Evolutionary conservation across 1,140 invertebrate species (phyloP), one percentile per base, ranked within the genome.

Genomic region (Penaeus japonicus): DNA sequence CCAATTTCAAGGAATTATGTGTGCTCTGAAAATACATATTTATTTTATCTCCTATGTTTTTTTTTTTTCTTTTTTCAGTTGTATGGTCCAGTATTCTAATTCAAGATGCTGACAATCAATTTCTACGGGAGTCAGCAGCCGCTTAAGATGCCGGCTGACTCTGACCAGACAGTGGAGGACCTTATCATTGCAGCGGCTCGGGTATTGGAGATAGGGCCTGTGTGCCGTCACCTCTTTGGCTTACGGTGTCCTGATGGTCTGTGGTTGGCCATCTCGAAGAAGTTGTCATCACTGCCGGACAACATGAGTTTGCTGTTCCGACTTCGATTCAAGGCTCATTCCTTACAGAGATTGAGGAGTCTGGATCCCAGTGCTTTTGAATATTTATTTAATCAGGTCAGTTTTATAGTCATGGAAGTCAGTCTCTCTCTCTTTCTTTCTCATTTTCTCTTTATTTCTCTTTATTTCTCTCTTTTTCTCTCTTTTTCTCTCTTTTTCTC

Each of bases 361-460:
- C 32, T 88, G 30, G 87, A 88, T 30, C 59, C 39, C 17, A 75
- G 7, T 47, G 87, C 87, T n/a, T 88, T 88, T 84, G 79, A 88
- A 22, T 88, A 88, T 84, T 55, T 83, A 24, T 88, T 84, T 39
- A 55, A 88, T 65, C 87, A 88, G 70, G 87, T 88, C 53, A 59
- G 80, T 77, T 22, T 75, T 53, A n/a, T 62, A 73, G 39, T 81
- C 27, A 7, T 47, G 5, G 5, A 47, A 47, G 5, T 47, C 39
- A 47, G 7, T 47, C 7, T 47, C 39, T 47, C 10, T 1, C 15
- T 47, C 47, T 47, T 47, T 47, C 4, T 47, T 15, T 10, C 35
- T 39, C 35, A 4, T 7, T 39, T 7, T 39, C 35, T 39, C 35
- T 39, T 39, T 7, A 4, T 4, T 39, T 7, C 35, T 7, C 7